Evolutionary conservation across 1,140 invertebrate genomes (phyloP).

Genomic region (Portunus trituberculatus): DNA sequence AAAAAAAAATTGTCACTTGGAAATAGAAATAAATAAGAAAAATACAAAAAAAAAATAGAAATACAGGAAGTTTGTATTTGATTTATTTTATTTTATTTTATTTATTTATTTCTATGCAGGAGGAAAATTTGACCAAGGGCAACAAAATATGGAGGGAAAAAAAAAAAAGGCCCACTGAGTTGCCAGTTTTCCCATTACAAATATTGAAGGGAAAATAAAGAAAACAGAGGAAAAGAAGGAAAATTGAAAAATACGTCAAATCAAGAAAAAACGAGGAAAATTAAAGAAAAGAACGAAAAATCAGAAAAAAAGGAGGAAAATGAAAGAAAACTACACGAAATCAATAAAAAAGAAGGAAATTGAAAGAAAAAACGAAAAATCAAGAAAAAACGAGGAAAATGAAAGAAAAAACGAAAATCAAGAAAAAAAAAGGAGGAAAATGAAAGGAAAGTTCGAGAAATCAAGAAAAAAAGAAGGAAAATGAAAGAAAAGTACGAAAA

Average conservation of each 20-base stretch:
- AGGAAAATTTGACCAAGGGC: no score
- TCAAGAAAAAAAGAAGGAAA: not conserved
- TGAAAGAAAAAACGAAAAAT: not conserved
- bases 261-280: no score
- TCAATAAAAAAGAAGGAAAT: not conserved
- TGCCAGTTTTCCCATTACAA: not conserved
- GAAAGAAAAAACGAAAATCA: no score
- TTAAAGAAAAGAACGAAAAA: not conserved
- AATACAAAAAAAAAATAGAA: no score
- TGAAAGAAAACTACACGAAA: not conserved
- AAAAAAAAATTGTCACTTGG: no score
- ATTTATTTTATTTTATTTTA: no score
- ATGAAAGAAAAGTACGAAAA: not conserved
- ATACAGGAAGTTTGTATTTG: no score
- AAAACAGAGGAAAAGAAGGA: not conserved
- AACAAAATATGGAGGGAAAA: no score
- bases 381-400: not conserved
- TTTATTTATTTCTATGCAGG: no score
- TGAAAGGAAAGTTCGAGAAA: not conserved
- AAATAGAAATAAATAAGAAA: no score
- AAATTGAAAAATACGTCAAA: not conserved
- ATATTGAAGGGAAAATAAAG: not conserved
- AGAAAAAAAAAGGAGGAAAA: not conserved
- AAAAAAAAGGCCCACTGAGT: not conserved
- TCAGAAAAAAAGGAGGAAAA: not conserved